Conservation (phyloP, 30 jellyfish, hydroid and myxozoan genomes). For the Aurelia aurita region DNA sequence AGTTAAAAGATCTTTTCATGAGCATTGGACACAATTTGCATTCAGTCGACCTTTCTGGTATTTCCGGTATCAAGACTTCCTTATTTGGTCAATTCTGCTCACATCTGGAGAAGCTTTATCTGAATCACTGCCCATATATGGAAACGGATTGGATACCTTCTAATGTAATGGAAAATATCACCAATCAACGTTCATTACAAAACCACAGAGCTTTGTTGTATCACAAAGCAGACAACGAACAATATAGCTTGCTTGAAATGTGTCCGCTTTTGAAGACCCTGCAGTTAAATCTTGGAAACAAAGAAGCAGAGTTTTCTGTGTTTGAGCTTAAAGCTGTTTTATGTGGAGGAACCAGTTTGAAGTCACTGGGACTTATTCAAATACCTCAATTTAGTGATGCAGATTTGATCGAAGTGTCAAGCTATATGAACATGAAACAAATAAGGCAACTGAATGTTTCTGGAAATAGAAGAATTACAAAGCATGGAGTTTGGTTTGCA, state of each 20-base stretch:
- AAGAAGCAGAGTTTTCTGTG: not conserved
- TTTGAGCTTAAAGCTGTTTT: conserved; percentile 52
- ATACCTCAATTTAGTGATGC: conserved; percentile 47
- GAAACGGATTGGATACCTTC: conserved; percentile 58
- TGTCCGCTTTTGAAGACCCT: conserved; percentile 44
- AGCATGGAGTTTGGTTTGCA: conserved; percentile 60
- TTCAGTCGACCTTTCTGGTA: conserved; percentile 57
- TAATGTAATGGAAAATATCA: not conserved
- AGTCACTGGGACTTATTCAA: conserved; percentile 13
- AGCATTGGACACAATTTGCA: conserved; percentile 46
- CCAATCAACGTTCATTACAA: not conserved
- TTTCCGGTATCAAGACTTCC: conserved; percentile 15
- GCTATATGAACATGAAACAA: conserved; percentile 3
- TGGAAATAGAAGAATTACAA: conserved; percentile 41
- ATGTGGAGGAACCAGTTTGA: conserved; percentile 20
- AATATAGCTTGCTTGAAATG: conserved; percentile 41
- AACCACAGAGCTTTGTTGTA: conserved; percentile 17
- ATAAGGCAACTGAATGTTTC: conserved; percentile 37
- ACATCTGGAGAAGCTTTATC: conserved; percentile 51
- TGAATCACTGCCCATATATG: conserved; percentile 62
- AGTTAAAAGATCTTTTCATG: not conserved
- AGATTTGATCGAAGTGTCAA: conserved; percentile 11
- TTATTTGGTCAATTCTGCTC: conserved; percentile 48
- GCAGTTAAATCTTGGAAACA: conserved; percentile 43
- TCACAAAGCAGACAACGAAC: conserved; percentile 2